Conservation (phyloP, 2,113 vertebrate genomes). For the Neodontobutis hainanensis region DNA sequence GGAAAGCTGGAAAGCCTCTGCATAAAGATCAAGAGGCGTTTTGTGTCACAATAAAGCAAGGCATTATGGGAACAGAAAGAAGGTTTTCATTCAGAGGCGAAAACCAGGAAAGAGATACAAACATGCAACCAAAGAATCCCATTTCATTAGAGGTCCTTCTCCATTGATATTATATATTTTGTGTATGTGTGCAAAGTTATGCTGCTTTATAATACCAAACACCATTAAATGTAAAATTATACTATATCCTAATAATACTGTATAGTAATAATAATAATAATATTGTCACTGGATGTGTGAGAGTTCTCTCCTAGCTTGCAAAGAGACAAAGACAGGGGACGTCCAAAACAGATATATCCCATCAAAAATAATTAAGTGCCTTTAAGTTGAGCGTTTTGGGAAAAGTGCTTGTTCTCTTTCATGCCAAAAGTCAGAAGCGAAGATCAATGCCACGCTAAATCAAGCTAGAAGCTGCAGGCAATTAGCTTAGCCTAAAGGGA, state of each 20-base stretch:
- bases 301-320: neutral
- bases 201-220: neutral
- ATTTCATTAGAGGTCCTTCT: no score
- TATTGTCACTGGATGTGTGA: neutral
- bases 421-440: constrained; percentile 13
- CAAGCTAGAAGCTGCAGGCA: neutral
- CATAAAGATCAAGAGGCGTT: constrained; percentile 21
- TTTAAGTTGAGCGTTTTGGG: neutral
- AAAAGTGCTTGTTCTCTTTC: constrained; percentile 9
- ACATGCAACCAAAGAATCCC: neutral
- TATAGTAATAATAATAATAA: no score
- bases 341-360: neutral
- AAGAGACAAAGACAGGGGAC: neutral
- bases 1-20: constrained; percentile 29
- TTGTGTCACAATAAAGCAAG: constrained; percentile 32
- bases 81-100: constrained; percentile 18
- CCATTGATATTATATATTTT: no score
- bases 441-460: constrained; percentile 15
- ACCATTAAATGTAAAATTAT: neutral
- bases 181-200: no score
- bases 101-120: neutral
- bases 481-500: constrained; percentile 17
- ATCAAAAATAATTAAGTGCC: neutral
- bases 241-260: neutral
- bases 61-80: constrained; percentile 27